Percentiles rank a stretch among this genome's conserved stretches.
Evolutionary conservation across 2,888 invertebrate species (phyloP).

Genomic region (Lumbricus terrestris): DNA sequence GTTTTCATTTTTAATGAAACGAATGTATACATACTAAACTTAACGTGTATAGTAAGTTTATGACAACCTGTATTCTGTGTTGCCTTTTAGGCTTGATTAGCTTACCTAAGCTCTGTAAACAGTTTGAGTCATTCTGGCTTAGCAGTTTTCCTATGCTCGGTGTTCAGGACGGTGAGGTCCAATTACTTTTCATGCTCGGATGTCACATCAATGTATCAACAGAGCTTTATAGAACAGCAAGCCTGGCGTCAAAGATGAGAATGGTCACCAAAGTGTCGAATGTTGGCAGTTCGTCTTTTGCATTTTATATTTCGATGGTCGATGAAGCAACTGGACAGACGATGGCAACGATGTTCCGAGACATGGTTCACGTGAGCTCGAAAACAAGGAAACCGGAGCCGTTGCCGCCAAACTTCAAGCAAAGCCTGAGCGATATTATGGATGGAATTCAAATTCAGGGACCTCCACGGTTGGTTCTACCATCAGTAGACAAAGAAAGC

Average conservation of each 20-base stretch:
- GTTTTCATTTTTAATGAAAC: no score
- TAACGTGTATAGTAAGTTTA: background rate
- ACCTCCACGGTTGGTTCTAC: background rate
- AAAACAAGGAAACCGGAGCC: background rate
- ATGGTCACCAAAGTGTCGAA: background rate
- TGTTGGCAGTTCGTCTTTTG: background rate
- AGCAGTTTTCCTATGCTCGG: background rate
- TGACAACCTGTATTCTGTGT: background rate
- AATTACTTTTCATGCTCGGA: background rate
- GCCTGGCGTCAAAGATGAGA: background rate
- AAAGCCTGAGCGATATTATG: background rate
- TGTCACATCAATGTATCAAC: background rate
- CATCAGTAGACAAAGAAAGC: background rate
- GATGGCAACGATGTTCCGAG: background rate
- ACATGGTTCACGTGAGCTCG: background rate
- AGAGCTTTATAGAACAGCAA: constrained; percentile 6
- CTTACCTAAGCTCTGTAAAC: background rate
- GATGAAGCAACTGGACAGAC: background rate
- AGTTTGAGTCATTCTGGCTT: background rate
- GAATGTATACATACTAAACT: background rate
- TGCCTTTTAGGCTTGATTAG: background rate
- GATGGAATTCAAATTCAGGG: background rate
- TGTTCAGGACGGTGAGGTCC: background rate
- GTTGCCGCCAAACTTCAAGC: background rate
- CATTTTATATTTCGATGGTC: background rate